A percentile compares a stretch with the other conserved stretches of the same genome.
phyloP scores from a whole-genome alignment of 1,140 invertebrate genomes.

The Procambarus clarkii region DNA sequence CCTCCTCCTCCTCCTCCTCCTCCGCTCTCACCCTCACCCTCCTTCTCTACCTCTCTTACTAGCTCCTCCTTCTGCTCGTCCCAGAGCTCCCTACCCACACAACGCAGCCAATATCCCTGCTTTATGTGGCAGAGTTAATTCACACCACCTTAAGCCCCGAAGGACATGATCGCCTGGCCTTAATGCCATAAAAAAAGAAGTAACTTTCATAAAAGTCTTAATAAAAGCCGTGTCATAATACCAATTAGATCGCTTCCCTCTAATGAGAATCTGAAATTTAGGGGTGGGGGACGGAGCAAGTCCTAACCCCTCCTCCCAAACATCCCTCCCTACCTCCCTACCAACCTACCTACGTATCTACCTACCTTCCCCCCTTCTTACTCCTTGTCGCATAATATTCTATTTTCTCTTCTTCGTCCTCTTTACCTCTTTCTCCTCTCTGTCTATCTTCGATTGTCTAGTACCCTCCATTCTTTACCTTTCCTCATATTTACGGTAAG shows the following conservation, averaged over 20 bases:
- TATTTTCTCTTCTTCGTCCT: no score
- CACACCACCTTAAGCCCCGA: neutral
- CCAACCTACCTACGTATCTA: neutral
- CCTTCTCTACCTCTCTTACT: neutral
- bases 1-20: neutral
- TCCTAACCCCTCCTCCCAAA: neutral
- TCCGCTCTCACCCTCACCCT: neutral
- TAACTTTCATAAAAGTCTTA: slow-evolving; percentile 53
- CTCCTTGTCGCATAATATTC: neutral
- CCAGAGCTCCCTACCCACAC: neutral
- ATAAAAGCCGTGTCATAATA: slow-evolving; percentile 59
- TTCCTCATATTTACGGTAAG: no score
- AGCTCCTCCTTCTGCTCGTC: neutral
- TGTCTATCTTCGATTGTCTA: no score
- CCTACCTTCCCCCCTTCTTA: neutral
- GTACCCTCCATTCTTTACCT: no score
- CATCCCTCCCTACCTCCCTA: neutral
- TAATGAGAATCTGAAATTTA: slow-evolving; percentile 57
- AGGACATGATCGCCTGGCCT: neutral
- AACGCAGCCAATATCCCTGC: neutral
- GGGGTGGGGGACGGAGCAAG: neutral
- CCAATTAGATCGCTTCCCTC: slow-evolving; percentile 51
- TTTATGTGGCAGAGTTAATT: neutral
- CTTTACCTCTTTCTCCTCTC: no score
- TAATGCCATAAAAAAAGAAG: slow-evolving; percentile 1